A percentile compares a stretch with the other conserved stretches of the same genome.
These are phyloP conservation scores for Teleiodes luculella DNA, from an alignment of 2,888 invertebrate genomes.

Conservation along the genomic window DNA sequence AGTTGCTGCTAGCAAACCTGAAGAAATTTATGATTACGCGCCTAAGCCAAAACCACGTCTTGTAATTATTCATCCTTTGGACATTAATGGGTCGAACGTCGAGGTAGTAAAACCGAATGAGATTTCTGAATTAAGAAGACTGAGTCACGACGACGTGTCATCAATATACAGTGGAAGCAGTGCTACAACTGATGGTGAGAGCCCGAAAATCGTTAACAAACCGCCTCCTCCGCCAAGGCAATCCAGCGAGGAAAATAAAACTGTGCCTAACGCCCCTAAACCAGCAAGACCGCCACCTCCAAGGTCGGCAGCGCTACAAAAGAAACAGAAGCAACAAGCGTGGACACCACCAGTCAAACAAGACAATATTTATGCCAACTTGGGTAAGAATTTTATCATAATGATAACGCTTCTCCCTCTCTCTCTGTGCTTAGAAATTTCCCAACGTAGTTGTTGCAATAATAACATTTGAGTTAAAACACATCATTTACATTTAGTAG, in stretches of 20 bases:
- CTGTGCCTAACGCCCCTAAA: constrained; percentile 75
- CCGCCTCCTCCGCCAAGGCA: constrained; percentile 89
- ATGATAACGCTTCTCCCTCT: too few relatives aligned
- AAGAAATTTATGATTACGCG: constrained; percentile 76
- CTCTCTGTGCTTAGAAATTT: too few relatives aligned
- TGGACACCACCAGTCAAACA: constrained; percentile 61
- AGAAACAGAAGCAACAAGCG: constrained; percentile 78
- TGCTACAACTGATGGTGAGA: constrained; percentile 58
- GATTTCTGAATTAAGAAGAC: constrained; percentile 54
- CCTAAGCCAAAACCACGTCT: constrained; percentile 85
- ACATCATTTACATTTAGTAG: too few relatives aligned
- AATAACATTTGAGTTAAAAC: too few relatives aligned
- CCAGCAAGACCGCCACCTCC: constrained; percentile 87
- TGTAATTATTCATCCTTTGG: constrained; percentile 93
- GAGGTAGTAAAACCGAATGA: constrained; percentile 84
- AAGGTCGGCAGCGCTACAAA: constrained; percentile 81
- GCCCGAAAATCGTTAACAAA: constrained; percentile 70
- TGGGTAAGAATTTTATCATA: constrained; percentile 71
- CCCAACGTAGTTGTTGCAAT: not conserved
- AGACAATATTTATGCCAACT: constrained; percentile 88
- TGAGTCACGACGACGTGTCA: constrained; percentile 77
- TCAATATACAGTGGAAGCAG: constrained; percentile 69
- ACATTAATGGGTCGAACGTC: constrained; percentile 88
- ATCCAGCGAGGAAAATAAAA: constrained; percentile 69
- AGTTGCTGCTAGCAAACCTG: constrained; percentile 65